Evolutionary conservation across 2,888 invertebrate genomes (phyloP).

Genomic region (Balanococcus diminutus): DNA sequence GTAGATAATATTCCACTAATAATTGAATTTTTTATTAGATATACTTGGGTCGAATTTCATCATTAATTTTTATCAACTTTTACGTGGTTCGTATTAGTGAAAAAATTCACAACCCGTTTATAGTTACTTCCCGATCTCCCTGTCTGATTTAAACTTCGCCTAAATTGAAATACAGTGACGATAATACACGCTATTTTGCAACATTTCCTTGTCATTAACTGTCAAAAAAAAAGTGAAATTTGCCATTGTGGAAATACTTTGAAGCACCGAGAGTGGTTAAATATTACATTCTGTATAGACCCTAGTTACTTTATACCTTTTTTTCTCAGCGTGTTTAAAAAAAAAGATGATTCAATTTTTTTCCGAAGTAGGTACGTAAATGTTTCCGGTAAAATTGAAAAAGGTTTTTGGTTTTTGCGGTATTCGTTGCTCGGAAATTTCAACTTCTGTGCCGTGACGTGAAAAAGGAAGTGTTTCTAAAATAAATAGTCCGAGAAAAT

Average conservation of each 20-base stretch:
- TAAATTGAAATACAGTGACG: too few relatives aligned
- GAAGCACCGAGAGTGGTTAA: neutral
- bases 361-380: neutral
- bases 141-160: too few relatives aligned
- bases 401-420: neutral
- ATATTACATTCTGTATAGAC: neutral
- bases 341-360: neutral
- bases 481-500: neutral
- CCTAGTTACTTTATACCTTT: neutral
- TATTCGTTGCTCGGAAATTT: neutral
- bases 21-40: neutral
- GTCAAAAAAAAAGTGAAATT: neutral
- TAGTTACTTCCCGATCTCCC: neutral
- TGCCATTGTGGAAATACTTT: neutral
- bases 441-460: neutral
- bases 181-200: neutral
- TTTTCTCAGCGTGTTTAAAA: neutral
- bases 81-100: neutral
- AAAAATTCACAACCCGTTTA: neutral
- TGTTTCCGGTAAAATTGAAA: neutral
- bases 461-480: neutral
- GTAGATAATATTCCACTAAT: neutral
- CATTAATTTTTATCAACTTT: neutral
- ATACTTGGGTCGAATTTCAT: neutral
- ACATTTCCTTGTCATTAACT: neutral